Percentiles rank a stretch among this genome's conserved stretches.
Conservation (phyloP, 1,140 invertebrate species). For the Campoletis sonorensis region DNA sequence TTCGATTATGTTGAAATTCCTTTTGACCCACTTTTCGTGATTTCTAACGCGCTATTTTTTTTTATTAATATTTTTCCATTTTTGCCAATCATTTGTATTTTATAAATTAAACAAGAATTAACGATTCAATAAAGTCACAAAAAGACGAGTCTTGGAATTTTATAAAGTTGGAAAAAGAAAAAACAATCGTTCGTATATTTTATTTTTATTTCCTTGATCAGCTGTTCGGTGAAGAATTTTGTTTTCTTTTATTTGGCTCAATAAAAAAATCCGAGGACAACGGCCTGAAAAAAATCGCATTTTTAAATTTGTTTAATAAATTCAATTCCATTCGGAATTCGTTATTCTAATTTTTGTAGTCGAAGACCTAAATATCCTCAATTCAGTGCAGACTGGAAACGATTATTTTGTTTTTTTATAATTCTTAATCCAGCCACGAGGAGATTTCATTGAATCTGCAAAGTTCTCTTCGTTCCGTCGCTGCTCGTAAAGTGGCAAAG, state of each 20-base stretch:
- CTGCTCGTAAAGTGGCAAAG: not conserved
- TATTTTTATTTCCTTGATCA: too few species aligned
- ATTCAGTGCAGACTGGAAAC: not conserved
- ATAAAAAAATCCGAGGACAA: too few species aligned
- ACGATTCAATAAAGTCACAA: too few species aligned
- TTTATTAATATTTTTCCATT: too few species aligned
- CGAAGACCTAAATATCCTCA: not conserved
- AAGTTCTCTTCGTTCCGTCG: not conserved
- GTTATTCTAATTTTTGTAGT: not conserved
- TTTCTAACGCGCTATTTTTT: not conserved
- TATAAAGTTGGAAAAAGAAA: too few species aligned
- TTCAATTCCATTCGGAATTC: not conserved
- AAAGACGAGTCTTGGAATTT: too few species aligned
- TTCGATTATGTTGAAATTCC: not conserved
- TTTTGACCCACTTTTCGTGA: not conserved
- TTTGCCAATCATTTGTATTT: not conserved
- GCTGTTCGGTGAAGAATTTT: too few species aligned
- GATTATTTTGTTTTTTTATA: not conserved
- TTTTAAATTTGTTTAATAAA: not conserved
- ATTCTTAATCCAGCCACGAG: not conserved
- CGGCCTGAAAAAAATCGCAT: too few species aligned
- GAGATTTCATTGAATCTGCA: not conserved
- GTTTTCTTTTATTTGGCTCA: too few species aligned
- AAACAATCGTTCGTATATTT: too few species aligned
- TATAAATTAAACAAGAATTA: too few species aligned